These are phyloP conservation scores for Anoncus sp. DNA, from an alignment of 2,888 invertebrate species.

Conservation along the genomic window DNA sequence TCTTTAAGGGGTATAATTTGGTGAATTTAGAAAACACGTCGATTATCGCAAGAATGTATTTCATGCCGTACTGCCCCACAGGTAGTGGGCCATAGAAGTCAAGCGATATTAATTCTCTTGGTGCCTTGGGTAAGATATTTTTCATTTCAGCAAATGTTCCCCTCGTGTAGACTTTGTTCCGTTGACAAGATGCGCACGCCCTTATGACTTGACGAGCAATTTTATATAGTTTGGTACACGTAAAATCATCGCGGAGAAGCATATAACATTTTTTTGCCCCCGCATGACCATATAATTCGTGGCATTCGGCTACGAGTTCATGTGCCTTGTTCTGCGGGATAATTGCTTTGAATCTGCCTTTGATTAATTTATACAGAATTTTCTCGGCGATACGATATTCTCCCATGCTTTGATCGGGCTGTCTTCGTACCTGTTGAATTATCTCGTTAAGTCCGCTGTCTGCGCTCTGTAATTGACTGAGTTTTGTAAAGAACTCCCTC, in stretches of 20 bases:
- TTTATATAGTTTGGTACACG: background rate
- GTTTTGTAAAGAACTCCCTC: too few species aligned
- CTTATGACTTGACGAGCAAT: background rate
- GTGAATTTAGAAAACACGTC: constrained; percentile 1
- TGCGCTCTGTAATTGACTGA: too few species aligned
- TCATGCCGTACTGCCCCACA: background rate
- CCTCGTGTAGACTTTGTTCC: background rate
- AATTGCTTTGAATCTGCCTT: too few species aligned
- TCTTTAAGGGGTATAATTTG: background rate
- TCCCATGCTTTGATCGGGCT: too few species aligned
- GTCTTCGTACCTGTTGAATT: too few species aligned
- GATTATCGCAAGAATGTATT: background rate
- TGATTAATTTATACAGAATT: too few species aligned
- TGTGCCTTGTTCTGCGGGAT: too few species aligned
- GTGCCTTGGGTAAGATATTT: background rate
- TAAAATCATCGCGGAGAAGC: background rate
- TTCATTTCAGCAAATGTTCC: too few species aligned
- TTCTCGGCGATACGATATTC: too few species aligned
- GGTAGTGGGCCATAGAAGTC: constrained; percentile 6
- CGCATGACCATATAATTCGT: background rate
- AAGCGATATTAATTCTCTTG: background rate
- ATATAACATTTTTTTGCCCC: constrained; percentile 7
- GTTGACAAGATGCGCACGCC: background rate
- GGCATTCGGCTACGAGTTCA: background rate
- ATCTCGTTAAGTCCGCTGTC: too few species aligned